phyloP scores from a whole-genome alignment of 2,113 vertebrate genomes.

The Cyanoderma ruficeps region DNA sequence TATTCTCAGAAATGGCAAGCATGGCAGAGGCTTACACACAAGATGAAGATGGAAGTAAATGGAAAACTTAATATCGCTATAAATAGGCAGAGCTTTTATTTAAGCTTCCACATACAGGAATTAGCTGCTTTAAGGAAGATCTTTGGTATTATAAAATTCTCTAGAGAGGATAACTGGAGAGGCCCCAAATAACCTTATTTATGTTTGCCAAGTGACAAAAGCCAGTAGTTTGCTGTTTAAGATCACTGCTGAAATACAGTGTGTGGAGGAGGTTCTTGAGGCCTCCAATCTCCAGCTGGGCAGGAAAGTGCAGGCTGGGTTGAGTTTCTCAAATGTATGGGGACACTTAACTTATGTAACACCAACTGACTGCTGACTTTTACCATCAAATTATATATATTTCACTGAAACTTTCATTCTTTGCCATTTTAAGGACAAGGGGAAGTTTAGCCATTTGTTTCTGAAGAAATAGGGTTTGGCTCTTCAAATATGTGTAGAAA shows the following conservation, averaged over 20 bases:
- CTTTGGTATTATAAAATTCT: neutral
- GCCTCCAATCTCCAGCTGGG: neutral
- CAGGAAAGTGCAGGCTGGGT: neutral
- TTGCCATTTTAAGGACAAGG: neutral
- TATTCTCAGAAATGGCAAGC: slow-evolving; percentile 2
- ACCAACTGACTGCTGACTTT: neutral
- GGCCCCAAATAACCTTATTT: neutral
- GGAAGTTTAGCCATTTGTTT: neutral
- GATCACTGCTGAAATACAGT: neutral
- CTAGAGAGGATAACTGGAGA: neutral
- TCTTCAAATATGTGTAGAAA: neutral
- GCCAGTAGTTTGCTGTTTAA: neutral
- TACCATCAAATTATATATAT: neutral
- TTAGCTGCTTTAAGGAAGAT: neutral
- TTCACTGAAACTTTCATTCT: neutral
- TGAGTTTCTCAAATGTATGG: neutral
- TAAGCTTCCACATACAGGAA: neutral
- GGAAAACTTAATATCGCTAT: neutral
- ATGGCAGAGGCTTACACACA: neutral
- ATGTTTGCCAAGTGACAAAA: neutral
- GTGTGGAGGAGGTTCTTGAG: neutral
- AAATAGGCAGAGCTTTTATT: slow-evolving; percentile 26
- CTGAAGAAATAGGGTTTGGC: neutral
- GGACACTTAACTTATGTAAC: neutral
- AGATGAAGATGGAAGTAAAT: slow-evolving; percentile 3